Percentiles rank a stretch among this genome's conserved stretches.
Evolutionary conservation across 2,888 invertebrate species (phyloP).

Genomic region (Trisateles emortualis): DNA sequence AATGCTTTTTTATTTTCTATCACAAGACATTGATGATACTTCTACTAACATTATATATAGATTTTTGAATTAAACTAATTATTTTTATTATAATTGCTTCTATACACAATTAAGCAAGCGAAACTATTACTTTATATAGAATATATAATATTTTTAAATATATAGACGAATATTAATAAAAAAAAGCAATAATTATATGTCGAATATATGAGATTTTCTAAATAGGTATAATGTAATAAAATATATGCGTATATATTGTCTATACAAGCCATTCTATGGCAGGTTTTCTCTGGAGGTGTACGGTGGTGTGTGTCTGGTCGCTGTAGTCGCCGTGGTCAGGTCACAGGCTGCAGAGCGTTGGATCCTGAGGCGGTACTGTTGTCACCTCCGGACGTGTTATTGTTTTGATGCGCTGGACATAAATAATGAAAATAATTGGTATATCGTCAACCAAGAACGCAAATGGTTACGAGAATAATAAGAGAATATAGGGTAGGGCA

Average conservation of each 20-base stretch:
- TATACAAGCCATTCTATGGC: slow-evolving; percentile 81
- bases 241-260: slow-evolving; percentile 11
- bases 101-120: slow-evolving; percentile 1
- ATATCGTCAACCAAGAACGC: no score
- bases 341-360: slow-evolving; percentile 79
- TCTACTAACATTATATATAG: background rate
- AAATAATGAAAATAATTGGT: background rate
- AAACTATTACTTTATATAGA: background rate
- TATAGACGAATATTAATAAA: background rate
- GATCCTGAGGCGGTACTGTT: slow-evolving; percentile 72
- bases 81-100: slow-evolving; percentile 9
- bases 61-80: background rate
- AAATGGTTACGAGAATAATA: no score
- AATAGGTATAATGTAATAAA: background rate
- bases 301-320: slow-evolving; percentile 41
- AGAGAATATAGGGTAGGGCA: no score
- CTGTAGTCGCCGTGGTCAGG: slow-evolving; percentile 56
- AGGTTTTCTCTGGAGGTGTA: slow-evolving; percentile 58
- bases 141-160: background rate
- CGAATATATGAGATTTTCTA: no score
- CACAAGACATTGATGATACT: slow-evolving; percentile 9
- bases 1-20: slow-evolving; percentile 15
- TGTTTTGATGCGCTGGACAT: slow-evolving; percentile 70
- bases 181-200: no score
- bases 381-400: slow-evolving; percentile 72